Evolutionary conservation across 2,113 vertebrate genomes (phyloP), one percentile per base, ranked within the genome.

Genomic region (Balaeniceps rex): DNA sequence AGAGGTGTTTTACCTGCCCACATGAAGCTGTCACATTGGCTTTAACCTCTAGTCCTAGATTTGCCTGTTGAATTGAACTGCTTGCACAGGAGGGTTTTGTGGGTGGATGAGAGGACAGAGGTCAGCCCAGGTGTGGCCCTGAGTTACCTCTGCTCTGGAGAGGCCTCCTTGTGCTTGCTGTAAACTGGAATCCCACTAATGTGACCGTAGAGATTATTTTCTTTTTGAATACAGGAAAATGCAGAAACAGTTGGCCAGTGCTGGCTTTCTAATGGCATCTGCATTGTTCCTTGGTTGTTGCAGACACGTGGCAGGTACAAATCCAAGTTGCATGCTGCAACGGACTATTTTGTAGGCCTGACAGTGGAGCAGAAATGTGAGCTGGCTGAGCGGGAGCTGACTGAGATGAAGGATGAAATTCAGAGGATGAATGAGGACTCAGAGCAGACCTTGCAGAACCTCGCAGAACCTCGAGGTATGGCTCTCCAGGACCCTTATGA

Each of bases 341-440:
- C 31, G 4, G 98, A 98, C 17, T 97, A 19, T 29, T 21, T 78
- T 26, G 5, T 78, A 26, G 78, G 64, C 17, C 98, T 99, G 85
- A 98, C 90, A 3, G 66, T 94, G 10, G 98, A 98, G 40, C 98
- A 99, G 51, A 99, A 99, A 81, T 97, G 95, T 10, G 97, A 98
- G 14, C 87, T 99, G 22, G 97, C 97, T 8, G 95, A 97, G 58
- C 89, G 88, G 68, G 98, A 98, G 88, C 82, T 98, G 81, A 95
- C 98, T 40, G 98, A 98, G 64, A 86, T 81, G 17, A 97, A 90
- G 61, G 91, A 97, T 8, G 97, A 98, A 17, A 87, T 98, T 54
- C 88, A 96, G 85, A 97, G 84, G 58, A 88, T 97, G 46, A 88
- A 97, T 40, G 85, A 98, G 8, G 96, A 90, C 18, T 97, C 96